These are phyloP conservation scores for Ceramica pisi DNA, from an alignment of 2,888 invertebrate species.

Conservation along the genomic window DNA sequence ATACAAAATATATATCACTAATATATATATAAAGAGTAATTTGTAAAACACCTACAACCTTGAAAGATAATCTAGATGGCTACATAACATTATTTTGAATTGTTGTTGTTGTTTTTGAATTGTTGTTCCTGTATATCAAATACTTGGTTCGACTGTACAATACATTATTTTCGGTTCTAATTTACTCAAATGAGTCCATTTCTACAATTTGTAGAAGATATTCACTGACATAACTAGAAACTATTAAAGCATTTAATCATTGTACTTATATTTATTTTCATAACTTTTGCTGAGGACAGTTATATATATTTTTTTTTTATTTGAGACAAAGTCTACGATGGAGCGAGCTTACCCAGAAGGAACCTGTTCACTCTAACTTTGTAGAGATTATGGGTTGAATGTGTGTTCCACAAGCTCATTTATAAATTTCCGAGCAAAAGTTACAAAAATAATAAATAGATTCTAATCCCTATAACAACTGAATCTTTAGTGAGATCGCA, in stretches of 20 bases:
- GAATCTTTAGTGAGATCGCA: not conserved
- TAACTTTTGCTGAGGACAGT: not conserved
- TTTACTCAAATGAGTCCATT: not conserved
- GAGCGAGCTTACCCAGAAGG: too few relatives aligned
- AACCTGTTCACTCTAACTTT: too few relatives aligned
- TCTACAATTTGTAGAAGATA: not conserved
- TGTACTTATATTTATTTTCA: slow-evolving; percentile 41
- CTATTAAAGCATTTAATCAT: slow-evolving; percentile 50
- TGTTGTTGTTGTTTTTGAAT: too few relatives aligned
- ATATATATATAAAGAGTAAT: too few relatives aligned
- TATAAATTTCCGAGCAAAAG: not conserved
- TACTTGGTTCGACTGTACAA: not conserved
- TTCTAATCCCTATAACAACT: slow-evolving; percentile 1
- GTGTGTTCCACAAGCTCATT: too few relatives aligned
- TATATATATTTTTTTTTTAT: too few relatives aligned
- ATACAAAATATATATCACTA: too few relatives aligned
- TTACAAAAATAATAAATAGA: slow-evolving; percentile 3
- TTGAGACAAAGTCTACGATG: too few relatives aligned
- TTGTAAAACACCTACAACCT: too few relatives aligned
- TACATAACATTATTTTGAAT: not conserved
- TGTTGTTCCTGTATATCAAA: not conserved
- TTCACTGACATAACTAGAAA: slow-evolving; percentile 10
- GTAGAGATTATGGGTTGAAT: too few relatives aligned
- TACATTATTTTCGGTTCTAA: not conserved
- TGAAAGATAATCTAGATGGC: too few relatives aligned